A percentile compares a stretch with the other conserved stretches of the same genome.
These are phyloP conservation scores for Siniperca chuatsi DNA, from an alignment of 2,113 vertebrate species.

Conservation along the genomic window DNA sequence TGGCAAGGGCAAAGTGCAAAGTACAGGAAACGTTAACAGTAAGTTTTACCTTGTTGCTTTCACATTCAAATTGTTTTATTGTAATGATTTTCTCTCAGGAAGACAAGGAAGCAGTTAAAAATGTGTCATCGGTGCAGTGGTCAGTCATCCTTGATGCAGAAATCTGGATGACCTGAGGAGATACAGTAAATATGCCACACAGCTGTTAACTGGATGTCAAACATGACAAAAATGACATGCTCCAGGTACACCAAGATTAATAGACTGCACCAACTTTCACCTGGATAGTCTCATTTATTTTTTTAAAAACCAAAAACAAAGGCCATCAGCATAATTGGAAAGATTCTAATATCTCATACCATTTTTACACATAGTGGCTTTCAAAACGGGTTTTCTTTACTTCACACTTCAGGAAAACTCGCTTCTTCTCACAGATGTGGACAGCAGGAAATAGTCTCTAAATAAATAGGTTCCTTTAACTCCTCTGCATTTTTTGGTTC, in stretches of 20 bases:
- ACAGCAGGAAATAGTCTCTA: too few relatives aligned
- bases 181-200: too few relatives aligned
- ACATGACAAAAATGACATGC: background rate
- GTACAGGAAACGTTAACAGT: background rate
- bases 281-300: background rate
- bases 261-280: too few relatives aligned
- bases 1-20: background rate
- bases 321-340: background rate
- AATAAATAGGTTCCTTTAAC: too few relatives aligned
- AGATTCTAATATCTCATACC: background rate
- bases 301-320: background rate
- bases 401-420: too few relatives aligned
- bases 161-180: background rate
- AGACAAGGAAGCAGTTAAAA: background rate
- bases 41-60: background rate
- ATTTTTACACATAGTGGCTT: background rate
- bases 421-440: too few relatives aligned
- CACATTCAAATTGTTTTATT: background rate
- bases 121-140: too few relatives aligned
- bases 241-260: too few relatives aligned
- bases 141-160: background rate
- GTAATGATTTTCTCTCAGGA: too few relatives aligned
- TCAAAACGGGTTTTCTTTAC: too few relatives aligned
- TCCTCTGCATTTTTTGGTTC: too few relatives aligned
- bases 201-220: background rate